Conservation (phyloP, 1,140 invertebrate genomes). For the Ceratina calcarata region DNA sequence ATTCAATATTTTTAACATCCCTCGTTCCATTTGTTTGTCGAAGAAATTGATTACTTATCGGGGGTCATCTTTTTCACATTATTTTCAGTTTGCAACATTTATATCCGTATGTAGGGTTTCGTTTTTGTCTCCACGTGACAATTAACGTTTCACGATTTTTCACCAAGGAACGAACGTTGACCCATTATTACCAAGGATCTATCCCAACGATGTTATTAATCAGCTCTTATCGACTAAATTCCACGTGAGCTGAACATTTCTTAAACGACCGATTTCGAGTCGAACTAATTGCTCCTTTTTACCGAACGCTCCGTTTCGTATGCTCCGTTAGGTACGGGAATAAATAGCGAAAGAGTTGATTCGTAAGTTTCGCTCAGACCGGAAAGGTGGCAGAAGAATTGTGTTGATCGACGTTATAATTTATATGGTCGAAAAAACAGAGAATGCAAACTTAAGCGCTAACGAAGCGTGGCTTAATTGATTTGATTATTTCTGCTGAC, state of each 20-base stretch:
- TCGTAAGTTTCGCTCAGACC: not conserved
- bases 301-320: not conserved
- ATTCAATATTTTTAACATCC: not conserved
- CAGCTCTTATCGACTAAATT: constrained; percentile 60
- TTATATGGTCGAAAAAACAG: constrained; percentile 10
- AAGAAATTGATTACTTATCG: not conserved
- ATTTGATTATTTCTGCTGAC: constrained; percentile 38
- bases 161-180: constrained; percentile 51
- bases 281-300: not conserved
- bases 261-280: constrained; percentile 15
- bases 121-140: not conserved
- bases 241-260: constrained; percentile 50
- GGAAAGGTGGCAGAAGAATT: not conserved
- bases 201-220: constrained; percentile 55
- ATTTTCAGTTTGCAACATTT: not conserved
- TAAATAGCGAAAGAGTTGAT: not conserved
- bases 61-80: not conserved
- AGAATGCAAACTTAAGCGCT: constrained; percentile 9
- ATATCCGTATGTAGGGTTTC: too few species aligned
- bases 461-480: constrained; percentile 36
- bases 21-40: too few species aligned
- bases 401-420: constrained; percentile 25
- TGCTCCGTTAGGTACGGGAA: not conserved
- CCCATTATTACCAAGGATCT: constrained; percentile 55
- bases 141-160: constrained; percentile 28